Percentiles rank a stretch among this genome's conserved stretches.
phyloP scores from a whole-genome alignment of 2,113 vertebrate species.

The Apus apus region DNA sequence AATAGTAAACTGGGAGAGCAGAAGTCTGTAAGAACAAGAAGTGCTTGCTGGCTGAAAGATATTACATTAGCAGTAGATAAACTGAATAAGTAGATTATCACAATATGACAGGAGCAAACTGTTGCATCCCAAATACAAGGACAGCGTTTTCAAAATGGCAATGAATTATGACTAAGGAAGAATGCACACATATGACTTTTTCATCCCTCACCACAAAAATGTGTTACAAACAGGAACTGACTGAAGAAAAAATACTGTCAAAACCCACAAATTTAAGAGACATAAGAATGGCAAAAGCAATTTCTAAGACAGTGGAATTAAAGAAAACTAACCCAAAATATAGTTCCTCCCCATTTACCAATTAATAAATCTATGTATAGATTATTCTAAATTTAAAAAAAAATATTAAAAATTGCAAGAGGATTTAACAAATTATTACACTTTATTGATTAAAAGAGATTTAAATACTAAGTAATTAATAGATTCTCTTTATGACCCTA shows the following conservation, averaged over 20 bases:
- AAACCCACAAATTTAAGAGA: neutral
- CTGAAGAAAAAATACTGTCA: neutral
- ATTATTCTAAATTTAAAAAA: neutral
- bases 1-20: neutral
- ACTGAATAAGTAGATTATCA: neutral
- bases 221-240: neutral
- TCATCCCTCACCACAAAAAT: neutral
- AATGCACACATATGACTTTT: neutral
- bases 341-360: neutral
- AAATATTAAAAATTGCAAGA: neutral
- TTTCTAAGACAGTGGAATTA: neutral
- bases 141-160: neutral
- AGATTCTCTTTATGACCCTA: neutral
- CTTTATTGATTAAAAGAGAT: neutral
- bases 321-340: neutral
- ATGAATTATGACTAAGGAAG: neutral
- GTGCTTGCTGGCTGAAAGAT: neutral
- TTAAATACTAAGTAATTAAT: neutral
- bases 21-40: neutral
- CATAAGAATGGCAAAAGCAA: neutral
- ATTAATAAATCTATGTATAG: neutral
- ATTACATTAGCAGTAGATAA: neutral
- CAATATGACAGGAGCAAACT: neutral
- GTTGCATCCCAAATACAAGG: neutral
- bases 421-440: neutral